Base-by-base conservation (phyloP, 2,797 vertebrate species). In the Eulemur rubriventer region DNA sequence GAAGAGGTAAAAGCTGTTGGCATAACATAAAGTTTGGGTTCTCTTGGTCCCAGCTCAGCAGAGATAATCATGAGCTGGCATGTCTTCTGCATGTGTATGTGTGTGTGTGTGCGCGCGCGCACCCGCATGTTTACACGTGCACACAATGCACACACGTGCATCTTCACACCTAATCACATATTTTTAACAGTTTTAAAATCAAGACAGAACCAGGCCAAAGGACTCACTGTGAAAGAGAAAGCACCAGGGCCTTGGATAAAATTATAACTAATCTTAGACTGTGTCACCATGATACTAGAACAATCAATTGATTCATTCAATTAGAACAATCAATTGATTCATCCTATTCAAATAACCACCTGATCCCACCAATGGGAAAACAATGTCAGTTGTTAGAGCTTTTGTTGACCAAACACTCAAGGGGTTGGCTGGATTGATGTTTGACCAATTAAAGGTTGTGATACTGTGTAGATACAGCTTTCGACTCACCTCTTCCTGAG, bases 311-410 rank as follows among this genome's bases (percentile, higher is more conserved):
- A 85, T 85, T 97, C 89, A 96, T 94, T 85, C 69, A 35, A 22
- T 96, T 67, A 88, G 63, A 92, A 73, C 61, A 94, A 90, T 87
- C 72, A 63, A 35, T 78, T 59, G 38, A 73, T 80, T 96, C 67
- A 76, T 91, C 81, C 65, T 83, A 61, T 84, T 78, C 92, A 96
- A 97, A 84, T 57, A 96, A 85, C 76, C 73, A 96, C 92, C 95
- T 96, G 88, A 73, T 92, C 65, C 65, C 50, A 76, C 55, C 57
- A 61, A 50, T 59, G 35, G n/a, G 67, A 30, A 13, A 48, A 14
- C 75, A 78, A 65, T 17, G 61, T 35, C 94, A 73, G 30, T 84
- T 61, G 26, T 67, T 80, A 92, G 67, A 67, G 61, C 7, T 52
- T 88, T 73, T 91, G 82, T 80, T 96, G 84, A 94, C 72, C 57